Base-by-base conservation (phyloP, 2,797 vertebrate species). In the Leptodactylus fallax region DNA sequence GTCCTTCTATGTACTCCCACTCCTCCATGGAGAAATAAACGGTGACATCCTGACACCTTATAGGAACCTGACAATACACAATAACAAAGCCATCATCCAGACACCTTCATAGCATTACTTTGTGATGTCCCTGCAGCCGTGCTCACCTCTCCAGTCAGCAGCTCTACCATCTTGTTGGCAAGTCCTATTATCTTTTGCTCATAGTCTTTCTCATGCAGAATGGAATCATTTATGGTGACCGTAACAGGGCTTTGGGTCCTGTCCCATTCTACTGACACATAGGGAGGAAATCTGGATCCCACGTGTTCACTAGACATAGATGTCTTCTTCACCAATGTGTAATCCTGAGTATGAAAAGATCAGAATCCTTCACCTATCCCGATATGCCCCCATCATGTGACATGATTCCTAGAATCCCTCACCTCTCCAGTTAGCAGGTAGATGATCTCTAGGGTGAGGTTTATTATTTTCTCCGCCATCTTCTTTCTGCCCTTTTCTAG, bases 11-110 rank as follows among this genome's bases (percentile, higher is more conserved):
- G 67, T 83, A 83, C 81, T 83, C 81, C 81, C 81, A 71, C 81
- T 83, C 81, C 65, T 83, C 81, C 81, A 83, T n/a, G 23, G 81
- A 83, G 51, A 83, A 56, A 83, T 83, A 27, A 49, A 83, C 81
- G 6, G 81, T 56, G 63, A 83, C 65, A 71, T 83, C 81, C 51
- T 83, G 23, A 71, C 65, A 83, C 17, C 81, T 56, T 45, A 83
- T 1, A 71, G 65, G 65, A 69, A 82, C 81, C 81, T 82, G 65
- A 72, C 17, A 16, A 83, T 23, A 71, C 19, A 83, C 65, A 83
- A 83, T 83, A 14, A 83, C 36, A 36, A 14, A 69, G n/a, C 53
- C 61, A 81, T 63, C 61, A 51, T n/a, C 7, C 14, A 82, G 63
- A 69, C 49, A 67, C 14, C 14, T 16, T 14, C 16, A 12, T 55